A percentile compares a stretch with the other conserved stretches of the same genome.
phyloP scores from a whole-genome alignment of 2,888 invertebrate genomes.

The Ecdyonurus torrentis region DNA sequence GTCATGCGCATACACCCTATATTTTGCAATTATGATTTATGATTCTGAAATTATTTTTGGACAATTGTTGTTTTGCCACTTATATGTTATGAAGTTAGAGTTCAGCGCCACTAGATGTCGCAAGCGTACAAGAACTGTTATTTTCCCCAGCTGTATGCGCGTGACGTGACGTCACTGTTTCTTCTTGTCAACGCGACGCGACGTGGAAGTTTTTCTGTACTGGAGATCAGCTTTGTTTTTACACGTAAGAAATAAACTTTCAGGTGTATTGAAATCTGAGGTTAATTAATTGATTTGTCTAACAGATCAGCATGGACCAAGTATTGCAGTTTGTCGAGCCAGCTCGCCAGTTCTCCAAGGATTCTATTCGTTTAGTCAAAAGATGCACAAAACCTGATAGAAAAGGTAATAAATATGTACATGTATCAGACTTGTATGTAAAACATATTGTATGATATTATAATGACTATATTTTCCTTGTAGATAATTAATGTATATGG shows the following conservation, averaged over 20 bases:
- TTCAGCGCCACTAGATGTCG: background rate
- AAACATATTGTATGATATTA: too few species aligned
- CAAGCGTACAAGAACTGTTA: background rate
- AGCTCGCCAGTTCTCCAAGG: constrained; percentile 92
- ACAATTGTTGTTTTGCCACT: too few species aligned
- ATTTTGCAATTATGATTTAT: too few species aligned
- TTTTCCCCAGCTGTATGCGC: background rate
- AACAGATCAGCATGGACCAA: constrained; percentile 80
- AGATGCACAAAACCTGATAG: constrained; percentile 99
- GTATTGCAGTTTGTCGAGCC: constrained; percentile 88
- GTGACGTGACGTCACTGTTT: background rate
- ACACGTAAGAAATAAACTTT: too few species aligned
- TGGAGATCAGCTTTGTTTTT: too few species aligned
- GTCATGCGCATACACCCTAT: too few species aligned
- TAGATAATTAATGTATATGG: too few species aligned
- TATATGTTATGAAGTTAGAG: background rate
- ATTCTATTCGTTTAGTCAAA: constrained; percentile 93
- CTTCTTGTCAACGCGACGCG: background rate
- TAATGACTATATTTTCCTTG: too few species aligned
- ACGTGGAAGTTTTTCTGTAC: background rate
- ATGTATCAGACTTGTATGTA: background rate
- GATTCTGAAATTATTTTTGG: too few species aligned
- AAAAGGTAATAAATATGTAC: constrained; percentile 49
- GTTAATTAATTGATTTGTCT: too few species aligned
- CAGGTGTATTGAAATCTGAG: too few species aligned